Evolutionary conservation across 2,113 vertebrate genomes (phyloP), one percentile per base, ranked within the genome.

Genomic region (Collichthys lucidus): DNA sequence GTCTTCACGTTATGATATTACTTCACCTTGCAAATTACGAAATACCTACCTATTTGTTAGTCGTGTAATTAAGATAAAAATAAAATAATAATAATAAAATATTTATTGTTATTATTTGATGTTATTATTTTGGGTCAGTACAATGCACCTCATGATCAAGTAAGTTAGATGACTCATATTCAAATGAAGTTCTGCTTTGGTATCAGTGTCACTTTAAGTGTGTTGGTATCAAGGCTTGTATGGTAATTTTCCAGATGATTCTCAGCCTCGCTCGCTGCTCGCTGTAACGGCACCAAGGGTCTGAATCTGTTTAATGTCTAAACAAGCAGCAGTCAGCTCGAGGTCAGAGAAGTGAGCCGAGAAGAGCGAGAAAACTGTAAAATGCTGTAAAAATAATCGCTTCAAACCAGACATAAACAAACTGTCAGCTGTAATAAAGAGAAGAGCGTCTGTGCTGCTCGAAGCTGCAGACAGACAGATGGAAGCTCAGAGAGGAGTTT

Each of bases 221-320:
- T 24, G 64, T 49, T 3, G 66, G 2, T 77, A 68, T 73, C 17
- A 22, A 73, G 61, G 66, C 61, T 72, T 35, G 59, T 72, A 88
- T 82, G 83, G 42, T 82, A 82, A 88, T 85, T 68, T 40, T 53
- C 74, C 53, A 60, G 67, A 69, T 74, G 81, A 87, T 74, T 65
- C 82, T 14, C 29, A 3, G 44, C 63, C 3, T 16, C 1, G 50
- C 52, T 64, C 22, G 11, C 53, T 56, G 44, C 55, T 14, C n/a
- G 62, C 69, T 50, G 50, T 15, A 65, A 29, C 71, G 57, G 77
- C 81, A 69, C 80, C n/a, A 26, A 80, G 73, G 77, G 62, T 82
- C 82, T 82, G 86, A 85, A 85, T 88, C 79, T 88, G 75, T 88
- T 88, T 82, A 85, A 79, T 52, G 86, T 84, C 82, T 75, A 71